Evolutionary conservation across 2,113 vertebrate species (phyloP).

Genomic region (Ameiurus melas): DNA sequence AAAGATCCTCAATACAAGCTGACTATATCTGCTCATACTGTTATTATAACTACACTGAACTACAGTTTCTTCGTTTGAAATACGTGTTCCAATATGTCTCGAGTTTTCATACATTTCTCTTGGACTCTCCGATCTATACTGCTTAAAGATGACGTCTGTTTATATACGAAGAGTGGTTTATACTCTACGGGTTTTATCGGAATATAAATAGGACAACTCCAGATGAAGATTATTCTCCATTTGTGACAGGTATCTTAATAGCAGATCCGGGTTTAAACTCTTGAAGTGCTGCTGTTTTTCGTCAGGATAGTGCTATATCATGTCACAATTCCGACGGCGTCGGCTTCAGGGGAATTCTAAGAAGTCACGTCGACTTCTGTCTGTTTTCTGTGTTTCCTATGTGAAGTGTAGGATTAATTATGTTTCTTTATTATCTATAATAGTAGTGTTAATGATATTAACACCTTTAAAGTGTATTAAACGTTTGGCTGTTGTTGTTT

Average conservation of each 20-base stretch:
- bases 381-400: background rate
- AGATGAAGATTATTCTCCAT: conserved; percentile 24
- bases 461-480: background rate
- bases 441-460: background rate
- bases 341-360: background rate
- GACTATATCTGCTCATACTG: background rate
- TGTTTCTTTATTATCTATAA: background rate
- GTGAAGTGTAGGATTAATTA: background rate
- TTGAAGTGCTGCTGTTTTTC: background rate
- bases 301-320: background rate
- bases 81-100: background rate
- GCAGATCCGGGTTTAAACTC: background rate
- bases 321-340: background rate
- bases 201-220: background rate
- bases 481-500: background rate
- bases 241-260: background rate
- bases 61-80: background rate
- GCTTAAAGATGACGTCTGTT: conserved; percentile 28
- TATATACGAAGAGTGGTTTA: conserved; percentile 37
- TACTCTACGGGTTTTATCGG: conserved; percentile 7
- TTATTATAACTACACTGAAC: background rate
- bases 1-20: background rate
- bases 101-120: background rate
- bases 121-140: background rate
- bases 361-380: conserved; percentile 17